phyloP scores from a whole-genome alignment of 2,797 vertebrate species.

The Myripristis jacobus region DNA sequence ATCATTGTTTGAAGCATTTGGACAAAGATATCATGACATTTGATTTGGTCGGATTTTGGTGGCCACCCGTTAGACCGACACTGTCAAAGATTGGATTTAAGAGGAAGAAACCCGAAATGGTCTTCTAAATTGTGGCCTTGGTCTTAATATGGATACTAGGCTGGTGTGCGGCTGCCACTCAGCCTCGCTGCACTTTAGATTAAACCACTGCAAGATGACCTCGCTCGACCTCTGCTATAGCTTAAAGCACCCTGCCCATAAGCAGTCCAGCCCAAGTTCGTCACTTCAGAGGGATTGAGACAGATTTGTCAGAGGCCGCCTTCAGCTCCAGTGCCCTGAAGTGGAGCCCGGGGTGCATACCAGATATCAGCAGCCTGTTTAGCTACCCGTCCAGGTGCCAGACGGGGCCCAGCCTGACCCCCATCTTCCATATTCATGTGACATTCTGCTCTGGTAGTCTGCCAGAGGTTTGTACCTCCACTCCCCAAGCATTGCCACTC shows the following conservation, averaged over 20 bases:
- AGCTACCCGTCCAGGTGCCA: slow-evolving; percentile 47
- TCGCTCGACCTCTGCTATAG: slow-evolving; percentile 42
- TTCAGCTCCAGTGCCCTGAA: slow-evolving; percentile 46
- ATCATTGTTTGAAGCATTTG: no score
- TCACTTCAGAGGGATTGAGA: slow-evolving; percentile 58
- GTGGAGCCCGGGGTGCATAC: slow-evolving; percentile 52
- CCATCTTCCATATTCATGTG: slow-evolving; percentile 74
- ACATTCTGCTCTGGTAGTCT: slow-evolving; percentile 64
- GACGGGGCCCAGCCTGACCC: slow-evolving; percentile 54
- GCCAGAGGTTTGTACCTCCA: slow-evolving; percentile 55
- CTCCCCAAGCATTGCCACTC: slow-evolving; percentile 39
- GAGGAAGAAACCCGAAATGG: slow-evolving; percentile 3
- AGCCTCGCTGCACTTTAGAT: slow-evolving; percentile 7
- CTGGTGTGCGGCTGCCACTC: background rate
- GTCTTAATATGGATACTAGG: slow-evolving; percentile 14
- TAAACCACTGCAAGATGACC: slow-evolving; percentile 47
- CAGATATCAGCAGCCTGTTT: slow-evolving; percentile 59
- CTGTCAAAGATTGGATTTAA: slow-evolving; percentile 19
- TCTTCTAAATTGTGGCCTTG: background rate
- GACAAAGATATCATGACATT: no score
- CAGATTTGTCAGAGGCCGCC: slow-evolving; percentile 61
- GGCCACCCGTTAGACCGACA: no score
- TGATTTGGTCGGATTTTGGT: no score
- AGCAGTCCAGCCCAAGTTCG: slow-evolving; percentile 50
- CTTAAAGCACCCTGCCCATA: slow-evolving; percentile 52